Conservation (phyloP, 2,113 vertebrate species). For the Machaerirhynchus nigripectus region DNA sequence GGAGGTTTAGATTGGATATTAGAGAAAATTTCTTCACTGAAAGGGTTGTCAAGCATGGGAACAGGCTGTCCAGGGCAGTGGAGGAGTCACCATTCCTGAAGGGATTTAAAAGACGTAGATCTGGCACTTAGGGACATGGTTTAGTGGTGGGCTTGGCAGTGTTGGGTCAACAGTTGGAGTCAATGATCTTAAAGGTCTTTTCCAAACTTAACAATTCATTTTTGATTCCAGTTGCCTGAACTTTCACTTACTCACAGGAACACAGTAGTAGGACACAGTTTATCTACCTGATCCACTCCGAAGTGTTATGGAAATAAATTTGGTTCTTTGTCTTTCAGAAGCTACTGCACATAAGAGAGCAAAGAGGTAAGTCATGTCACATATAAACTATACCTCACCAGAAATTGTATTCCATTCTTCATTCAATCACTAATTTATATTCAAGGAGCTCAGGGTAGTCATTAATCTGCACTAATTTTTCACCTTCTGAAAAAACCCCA, state of each 20-base stretch:
- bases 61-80: too few relatives aligned
- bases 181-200: too few relatives aligned
- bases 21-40: too few relatives aligned
- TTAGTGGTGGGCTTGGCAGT: too few relatives aligned
- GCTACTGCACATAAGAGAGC: not conserved
- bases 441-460: not conserved
- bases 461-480: not conserved
- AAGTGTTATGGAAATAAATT: not conserved
- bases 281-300: not conserved
- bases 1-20: too few relatives aligned
- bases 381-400: not conserved
- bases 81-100: too few relatives aligned
- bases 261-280: not conserved
- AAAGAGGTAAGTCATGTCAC: not conserved
- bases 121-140: too few relatives aligned
- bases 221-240: not conserved
- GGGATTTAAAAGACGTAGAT: too few relatives aligned
- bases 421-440: not conserved
- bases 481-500: not conserved
- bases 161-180: too few relatives aligned
- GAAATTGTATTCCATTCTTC: not conserved
- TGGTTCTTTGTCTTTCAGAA: not conserved
- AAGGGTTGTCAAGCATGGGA: too few relatives aligned
- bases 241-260: not conserved
- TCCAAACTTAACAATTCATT: not conserved